Base-by-base conservation (phyloP, 2,888 invertebrate genomes). In the Drosophila limbata region DNA sequence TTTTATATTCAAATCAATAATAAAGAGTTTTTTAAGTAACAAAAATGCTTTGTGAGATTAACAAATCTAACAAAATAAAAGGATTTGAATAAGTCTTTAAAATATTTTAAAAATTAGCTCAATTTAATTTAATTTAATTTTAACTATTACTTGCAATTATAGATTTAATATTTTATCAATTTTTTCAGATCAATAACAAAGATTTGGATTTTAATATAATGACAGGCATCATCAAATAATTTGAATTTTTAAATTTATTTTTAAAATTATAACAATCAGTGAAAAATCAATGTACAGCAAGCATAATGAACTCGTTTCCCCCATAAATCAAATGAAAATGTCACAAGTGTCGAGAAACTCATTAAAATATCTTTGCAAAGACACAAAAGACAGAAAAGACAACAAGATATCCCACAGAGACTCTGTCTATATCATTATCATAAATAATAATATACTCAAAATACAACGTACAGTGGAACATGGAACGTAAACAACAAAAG, bases 281-380 rank as follows among this genome's bases (percentile, higher is more conserved):
- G 35, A 40, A 39, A 25, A 51, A 52, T 42, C 3, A 48, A 25
- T 9, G 53, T 42, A 17, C 19, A 21, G 2, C 3, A 17, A 11
- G 17, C 59, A 53, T 73, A 50, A 66, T 60, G 61, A 69, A 45
- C 61, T 50, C 47, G 45, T 53, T 69, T 76, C 35, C 44, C 28
- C 17, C 73, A 69, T 69, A 66, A 73, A 79, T 79, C 62, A 72
- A 47, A 11, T 52, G 69, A 63, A 81, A 77, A 77, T 84, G 79
- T 82, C 80, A 62, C 82, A 56, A 69, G 70, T 77, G 79, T 69
- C 65, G 67, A 61, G 52, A 71, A 84, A 81, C 77, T 79, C 82
- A 74, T 81, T 81, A 79, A 79, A 80, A 78, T 80, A 74, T 66
- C 60, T 65, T 10, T 25, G 48, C 25, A 39, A 19, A 51, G 53